phyloP scores from a whole-genome alignment of 2,113 vertebrate genomes.

The Xenopus borealis region DNA sequence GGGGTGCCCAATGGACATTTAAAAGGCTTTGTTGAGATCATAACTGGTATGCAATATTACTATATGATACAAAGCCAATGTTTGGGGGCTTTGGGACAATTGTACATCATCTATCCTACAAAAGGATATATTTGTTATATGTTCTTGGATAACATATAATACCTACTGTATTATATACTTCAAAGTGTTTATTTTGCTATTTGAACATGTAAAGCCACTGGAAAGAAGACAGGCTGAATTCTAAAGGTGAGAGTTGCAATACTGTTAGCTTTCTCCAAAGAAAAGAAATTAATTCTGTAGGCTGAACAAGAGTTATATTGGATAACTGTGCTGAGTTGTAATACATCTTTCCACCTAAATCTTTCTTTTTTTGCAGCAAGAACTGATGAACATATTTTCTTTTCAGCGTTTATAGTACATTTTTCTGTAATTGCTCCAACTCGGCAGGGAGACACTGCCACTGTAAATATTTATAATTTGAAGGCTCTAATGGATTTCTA shows the following conservation, averaged over 20 bases:
- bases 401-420: slow-evolving; percentile 4
- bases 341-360: neutral
- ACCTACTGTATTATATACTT: too few species aligned
- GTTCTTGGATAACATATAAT: too few species aligned
- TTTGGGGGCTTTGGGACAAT: too few species aligned
- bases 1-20: too few species aligned
- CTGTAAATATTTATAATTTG: slow-evolving; percentile 38
- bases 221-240: slow-evolving; percentile 6
- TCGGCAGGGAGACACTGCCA: neutral
- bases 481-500: slow-evolving; percentile 28
- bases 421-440: slow-evolving; percentile 26
- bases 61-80: too few species aligned
- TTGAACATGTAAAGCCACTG: slow-evolving; percentile 5
- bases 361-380: neutral
- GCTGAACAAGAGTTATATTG: neutral
- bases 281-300: slow-evolving; percentile 11
- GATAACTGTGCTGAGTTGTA: neutral
- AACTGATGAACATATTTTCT: slow-evolving; percentile 13
- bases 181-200: neutral
- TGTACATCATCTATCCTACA: too few species aligned
- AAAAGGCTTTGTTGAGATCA: too few species aligned
- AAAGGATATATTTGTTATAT: too few species aligned
- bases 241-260: neutral
- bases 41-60: too few species aligned
- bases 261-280: neutral